A percentile compares a stretch with the other conserved stretches of the same genome.
phyloP scores from a whole-genome alignment of 2,888 invertebrate genomes.

The Dioctria linearis region DNA sequence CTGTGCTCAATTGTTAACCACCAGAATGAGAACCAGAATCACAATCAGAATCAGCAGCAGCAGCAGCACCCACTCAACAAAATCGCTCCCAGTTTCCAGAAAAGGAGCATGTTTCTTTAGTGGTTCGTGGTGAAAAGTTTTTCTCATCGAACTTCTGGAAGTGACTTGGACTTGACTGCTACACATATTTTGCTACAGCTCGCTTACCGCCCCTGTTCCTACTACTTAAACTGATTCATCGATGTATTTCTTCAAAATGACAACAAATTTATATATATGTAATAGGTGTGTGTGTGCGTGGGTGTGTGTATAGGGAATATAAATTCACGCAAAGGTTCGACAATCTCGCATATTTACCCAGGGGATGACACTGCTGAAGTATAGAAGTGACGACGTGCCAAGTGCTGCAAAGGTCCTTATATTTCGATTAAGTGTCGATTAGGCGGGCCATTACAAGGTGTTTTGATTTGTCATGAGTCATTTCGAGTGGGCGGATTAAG shows the following conservation, averaged over 20 bases:
- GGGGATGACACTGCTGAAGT: background rate
- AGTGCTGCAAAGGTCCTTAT: slow-evolving; percentile 49
- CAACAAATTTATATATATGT: background rate
- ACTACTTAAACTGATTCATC: background rate
- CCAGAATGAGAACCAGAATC: too few species aligned
- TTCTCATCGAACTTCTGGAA: slow-evolving; percentile 15
- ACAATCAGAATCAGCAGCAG: too few species aligned
- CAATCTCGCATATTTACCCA: slow-evolving; percentile 24
- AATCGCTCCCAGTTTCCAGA: background rate
- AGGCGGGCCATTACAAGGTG: slow-evolving; percentile 55
- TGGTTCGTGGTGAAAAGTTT: background rate
- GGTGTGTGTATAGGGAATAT: background rate
- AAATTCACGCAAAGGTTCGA: slow-evolving; percentile 31
- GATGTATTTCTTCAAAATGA: background rate
- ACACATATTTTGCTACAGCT: too few species aligned
- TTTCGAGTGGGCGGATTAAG: slow-evolving; percentile 55
- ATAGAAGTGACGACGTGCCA: slow-evolving; percentile 42
- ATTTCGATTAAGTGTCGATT: slow-evolving; percentile 57
- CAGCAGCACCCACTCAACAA: too few species aligned
- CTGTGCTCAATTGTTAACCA: background rate
- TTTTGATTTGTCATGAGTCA: slow-evolving; percentile 56
- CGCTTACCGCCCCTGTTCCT: too few species aligned
- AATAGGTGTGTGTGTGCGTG: background rate
- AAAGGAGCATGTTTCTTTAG: background rate
- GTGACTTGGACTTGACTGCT: background rate